These are phyloP conservation scores for Eurystomus gularis DNA, from an alignment of 2,113 vertebrate genomes.

Conservation along the genomic window DNA sequence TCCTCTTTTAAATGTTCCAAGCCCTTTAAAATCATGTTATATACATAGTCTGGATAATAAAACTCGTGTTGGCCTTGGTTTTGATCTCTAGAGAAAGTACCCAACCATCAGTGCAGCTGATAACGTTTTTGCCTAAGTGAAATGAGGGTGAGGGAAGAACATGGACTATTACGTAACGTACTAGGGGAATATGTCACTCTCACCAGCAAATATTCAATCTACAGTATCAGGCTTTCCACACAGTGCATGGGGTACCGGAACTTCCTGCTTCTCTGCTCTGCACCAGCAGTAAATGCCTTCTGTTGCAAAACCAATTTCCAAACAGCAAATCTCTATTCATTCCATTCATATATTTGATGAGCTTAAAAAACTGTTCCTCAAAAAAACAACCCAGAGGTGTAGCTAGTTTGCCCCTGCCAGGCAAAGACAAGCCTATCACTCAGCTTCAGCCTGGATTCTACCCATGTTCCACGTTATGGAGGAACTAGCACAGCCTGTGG, in stretches of 20 bases:
- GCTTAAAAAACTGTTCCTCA: neutral
- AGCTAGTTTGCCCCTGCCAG: neutral
- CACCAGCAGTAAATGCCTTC: neutral
- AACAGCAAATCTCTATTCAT: neutral
- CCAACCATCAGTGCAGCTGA: neutral
- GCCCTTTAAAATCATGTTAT: neutral
- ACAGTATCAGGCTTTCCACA: neutral
- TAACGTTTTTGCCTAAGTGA: neutral
- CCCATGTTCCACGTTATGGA: neutral
- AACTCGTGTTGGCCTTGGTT: neutral
- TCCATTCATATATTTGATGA: neutral
- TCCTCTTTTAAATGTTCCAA: neutral
- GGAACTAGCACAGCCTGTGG: neutral
- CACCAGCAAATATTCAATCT: neutral
- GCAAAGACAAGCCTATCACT: neutral
- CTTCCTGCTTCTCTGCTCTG: neutral
- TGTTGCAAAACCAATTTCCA: neutral
- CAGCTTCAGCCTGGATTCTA: neutral
- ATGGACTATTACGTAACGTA: fast-evolving
- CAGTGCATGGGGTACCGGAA: neutral
- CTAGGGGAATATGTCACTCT: neutral
- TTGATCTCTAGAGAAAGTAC: neutral
- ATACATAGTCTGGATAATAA: neutral
- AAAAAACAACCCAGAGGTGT: neutral
- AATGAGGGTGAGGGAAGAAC: neutral